These are phyloP conservation scores for Hepsetus odoe DNA, from an alignment of 2,113 vertebrate genomes.

Conservation along the genomic window DNA sequence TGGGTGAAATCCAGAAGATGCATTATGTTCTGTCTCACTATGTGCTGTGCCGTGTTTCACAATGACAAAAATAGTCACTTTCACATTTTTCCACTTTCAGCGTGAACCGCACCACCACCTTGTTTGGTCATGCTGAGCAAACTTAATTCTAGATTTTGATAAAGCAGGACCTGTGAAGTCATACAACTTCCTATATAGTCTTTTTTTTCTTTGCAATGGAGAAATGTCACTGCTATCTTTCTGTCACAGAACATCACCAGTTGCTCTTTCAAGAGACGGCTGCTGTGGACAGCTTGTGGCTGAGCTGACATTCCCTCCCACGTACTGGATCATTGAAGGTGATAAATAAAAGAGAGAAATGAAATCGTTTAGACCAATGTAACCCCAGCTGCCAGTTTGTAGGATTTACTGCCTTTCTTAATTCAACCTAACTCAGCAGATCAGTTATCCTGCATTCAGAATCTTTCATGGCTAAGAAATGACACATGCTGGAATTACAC, in stretches of 20 bases:
- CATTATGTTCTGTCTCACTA: too few relatives aligned
- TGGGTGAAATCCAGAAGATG: too few relatives aligned
- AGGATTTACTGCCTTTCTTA: background rate
- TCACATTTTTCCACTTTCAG: too few relatives aligned
- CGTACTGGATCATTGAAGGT: background rate
- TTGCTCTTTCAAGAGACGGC: background rate
- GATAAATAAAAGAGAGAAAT: background rate
- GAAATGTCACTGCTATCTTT: background rate
- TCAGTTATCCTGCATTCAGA: background rate
- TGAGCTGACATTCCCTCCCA: background rate
- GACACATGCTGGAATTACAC: slow-evolving; percentile 8
- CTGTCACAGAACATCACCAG: background rate
- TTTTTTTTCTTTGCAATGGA: background rate
- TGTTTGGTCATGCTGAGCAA: too few relatives aligned
- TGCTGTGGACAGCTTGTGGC: background rate
- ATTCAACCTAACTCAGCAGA: background rate
- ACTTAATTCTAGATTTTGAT: too few relatives aligned
- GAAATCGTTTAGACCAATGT: background rate
- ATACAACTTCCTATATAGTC: too few relatives aligned
- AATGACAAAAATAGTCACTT: too few relatives aligned
- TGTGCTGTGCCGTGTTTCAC: too few relatives aligned
- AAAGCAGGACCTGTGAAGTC: too few relatives aligned
- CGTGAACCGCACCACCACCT: too few relatives aligned
- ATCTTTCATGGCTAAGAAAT: background rate
- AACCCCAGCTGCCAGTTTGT: background rate